Evolutionary conservation across 1,140 invertebrate genomes (phyloP).

Genomic region (Cherax quadricarinatus): DNA sequence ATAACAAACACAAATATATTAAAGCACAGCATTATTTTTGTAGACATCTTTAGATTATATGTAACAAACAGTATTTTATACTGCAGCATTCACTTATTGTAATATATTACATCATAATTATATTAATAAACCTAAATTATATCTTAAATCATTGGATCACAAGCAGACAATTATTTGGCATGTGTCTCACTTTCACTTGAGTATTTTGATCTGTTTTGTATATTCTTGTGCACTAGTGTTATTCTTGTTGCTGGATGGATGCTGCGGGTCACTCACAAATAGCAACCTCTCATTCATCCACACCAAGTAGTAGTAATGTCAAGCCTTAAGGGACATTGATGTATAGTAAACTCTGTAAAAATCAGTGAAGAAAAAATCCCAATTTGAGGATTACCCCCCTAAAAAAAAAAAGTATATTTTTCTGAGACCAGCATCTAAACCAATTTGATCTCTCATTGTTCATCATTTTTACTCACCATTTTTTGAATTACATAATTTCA

Average conservation of each 20-base stretch:
- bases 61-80: not conserved
- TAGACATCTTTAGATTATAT: too few species aligned
- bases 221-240: slow-evolving; percentile 3
- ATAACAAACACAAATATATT: too few species aligned
- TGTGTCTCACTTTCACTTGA: not conserved
- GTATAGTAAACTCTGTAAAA: not conserved
- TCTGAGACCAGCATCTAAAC: too few species aligned
- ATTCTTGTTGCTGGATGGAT: not conserved
- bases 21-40: too few species aligned
- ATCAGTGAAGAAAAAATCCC: too few species aligned
- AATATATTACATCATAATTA: not conserved
- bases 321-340: not conserved
- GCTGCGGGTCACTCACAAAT: not conserved
- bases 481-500: too few species aligned
- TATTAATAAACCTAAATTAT: not conserved
- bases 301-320: not conserved
- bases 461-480: too few species aligned
- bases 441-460: too few species aligned
- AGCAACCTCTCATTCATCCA: not conserved
- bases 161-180: slow-evolving; percentile 16
- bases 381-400: too few species aligned
- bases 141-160: not conserved
- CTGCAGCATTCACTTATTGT: not conserved
- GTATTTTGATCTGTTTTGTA: slow-evolving; percentile 27
- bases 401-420: too few species aligned